Conservation (phyloP, 2,797 vertebrate species). For the Podarcis siculus region DNA sequence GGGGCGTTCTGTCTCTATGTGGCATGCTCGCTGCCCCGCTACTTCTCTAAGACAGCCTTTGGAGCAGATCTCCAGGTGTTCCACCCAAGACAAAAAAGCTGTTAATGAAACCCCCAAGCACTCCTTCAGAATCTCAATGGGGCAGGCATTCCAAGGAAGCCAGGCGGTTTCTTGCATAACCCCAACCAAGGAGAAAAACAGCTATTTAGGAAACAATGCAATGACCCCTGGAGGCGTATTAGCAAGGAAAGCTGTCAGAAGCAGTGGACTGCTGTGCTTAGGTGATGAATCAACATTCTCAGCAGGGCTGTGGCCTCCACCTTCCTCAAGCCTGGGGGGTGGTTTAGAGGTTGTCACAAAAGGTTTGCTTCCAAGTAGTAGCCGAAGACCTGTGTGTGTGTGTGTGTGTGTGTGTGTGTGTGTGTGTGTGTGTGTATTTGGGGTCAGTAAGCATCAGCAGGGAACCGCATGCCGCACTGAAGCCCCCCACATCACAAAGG, state of each 20-base stretch:
- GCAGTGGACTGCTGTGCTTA: not conserved
- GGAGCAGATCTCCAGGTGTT: conserved; percentile 58
- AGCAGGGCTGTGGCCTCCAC: not conserved
- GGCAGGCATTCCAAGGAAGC: conserved; percentile 30
- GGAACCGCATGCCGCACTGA: not conserved
- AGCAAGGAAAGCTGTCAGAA: not conserved
- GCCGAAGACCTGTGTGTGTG: too few species aligned
- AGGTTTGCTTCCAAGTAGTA: not conserved
- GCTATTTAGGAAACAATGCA: conserved; percentile 27
- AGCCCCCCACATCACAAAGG: not conserved
- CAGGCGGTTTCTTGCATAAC: not conserved
- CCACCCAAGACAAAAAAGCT: conserved; percentile 57
- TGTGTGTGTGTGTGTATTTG: too few species aligned
- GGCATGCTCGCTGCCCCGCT: not conserved
- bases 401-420: too few species aligned
- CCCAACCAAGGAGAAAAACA: conserved; percentile 24
- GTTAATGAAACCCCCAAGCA: conserved; percentile 45
- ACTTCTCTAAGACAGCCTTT: conserved; percentile 39
- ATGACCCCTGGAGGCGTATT: not conserved
- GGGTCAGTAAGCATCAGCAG: not conserved
- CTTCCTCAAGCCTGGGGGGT: not conserved
- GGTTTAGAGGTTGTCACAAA: not conserved
- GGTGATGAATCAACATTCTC: conserved; percentile 8
- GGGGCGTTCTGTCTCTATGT: not conserved
- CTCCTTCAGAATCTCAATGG: conserved; percentile 53